These are phyloP conservation scores for Brachionus rubens DNA, from an alignment of 1,140 invertebrate genomes.

Conservation along the genomic window DNA sequence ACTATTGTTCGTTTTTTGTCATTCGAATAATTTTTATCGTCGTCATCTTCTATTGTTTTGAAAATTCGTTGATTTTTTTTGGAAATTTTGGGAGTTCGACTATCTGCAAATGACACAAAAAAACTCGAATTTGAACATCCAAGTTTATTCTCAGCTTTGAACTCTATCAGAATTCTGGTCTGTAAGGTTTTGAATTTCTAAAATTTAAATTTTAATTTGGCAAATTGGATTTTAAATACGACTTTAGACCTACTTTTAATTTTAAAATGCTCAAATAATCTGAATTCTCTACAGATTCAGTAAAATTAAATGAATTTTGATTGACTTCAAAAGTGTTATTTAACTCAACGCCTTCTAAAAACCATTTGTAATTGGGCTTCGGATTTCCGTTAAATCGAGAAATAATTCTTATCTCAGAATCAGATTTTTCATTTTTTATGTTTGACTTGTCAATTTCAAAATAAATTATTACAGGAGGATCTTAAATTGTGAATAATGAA, in stretches of 20 bases:
- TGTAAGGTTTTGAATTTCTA: neutral
- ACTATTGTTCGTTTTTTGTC: slow-evolving; percentile 22
- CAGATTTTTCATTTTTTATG: neutral
- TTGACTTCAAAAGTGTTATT: neutral
- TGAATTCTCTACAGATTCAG: too few species aligned
- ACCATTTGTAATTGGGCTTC: neutral
- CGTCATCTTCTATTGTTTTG: neutral
- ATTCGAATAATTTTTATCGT: neutral
- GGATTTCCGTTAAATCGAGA: neutral
- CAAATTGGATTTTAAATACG: neutral
- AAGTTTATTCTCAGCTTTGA: slow-evolving; percentile 1
- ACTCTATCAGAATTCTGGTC: neutral
- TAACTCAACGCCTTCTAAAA: neutral
- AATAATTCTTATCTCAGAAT: neutral
- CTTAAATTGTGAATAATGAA: neutral
- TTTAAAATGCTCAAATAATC: neutral
- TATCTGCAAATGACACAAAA: neutral
- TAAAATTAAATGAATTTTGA: neutral
- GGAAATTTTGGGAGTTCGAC: neutral
- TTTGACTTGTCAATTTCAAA: slow-evolving; percentile 16
- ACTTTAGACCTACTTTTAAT: neutral
- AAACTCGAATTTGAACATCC: slow-evolving; percentile 15
- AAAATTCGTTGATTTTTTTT: neutral
- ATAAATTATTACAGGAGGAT: neutral
- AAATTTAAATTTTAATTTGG: neutral